Conservation (phyloP, 2,113 vertebrate species). For the Fulmarus glacialis region DNA sequence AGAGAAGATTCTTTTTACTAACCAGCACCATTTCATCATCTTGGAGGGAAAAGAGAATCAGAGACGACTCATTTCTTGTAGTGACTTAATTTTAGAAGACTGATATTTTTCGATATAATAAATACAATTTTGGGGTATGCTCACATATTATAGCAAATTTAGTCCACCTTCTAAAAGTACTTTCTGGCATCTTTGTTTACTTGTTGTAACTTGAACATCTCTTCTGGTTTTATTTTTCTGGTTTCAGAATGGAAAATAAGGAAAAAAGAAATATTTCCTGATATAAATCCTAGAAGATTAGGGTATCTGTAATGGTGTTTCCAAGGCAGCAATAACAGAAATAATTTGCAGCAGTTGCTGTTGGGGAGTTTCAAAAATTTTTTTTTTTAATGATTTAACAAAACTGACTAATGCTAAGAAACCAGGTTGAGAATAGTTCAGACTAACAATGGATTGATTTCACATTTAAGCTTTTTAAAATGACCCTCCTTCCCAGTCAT, state of each 20-base stretch:
- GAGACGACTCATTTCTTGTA: neutral
- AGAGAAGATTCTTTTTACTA: neutral
- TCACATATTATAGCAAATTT: neutral
- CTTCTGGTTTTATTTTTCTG: neutral
- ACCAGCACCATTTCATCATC: neutral
- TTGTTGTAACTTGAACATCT: neutral
- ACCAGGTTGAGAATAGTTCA: accelerated
- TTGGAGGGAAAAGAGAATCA: neutral
- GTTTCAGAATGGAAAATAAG: neutral
- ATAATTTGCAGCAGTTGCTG: neutral
- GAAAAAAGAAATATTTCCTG: neutral
- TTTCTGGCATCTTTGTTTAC: neutral
- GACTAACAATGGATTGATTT: neutral
- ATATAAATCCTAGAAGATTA: neutral
- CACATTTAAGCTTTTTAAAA: neutral
- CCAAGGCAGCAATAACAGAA: neutral
- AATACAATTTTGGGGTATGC: neutral
- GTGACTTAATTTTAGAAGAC: neutral
- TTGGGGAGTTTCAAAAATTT: neutral
- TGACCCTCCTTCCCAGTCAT: neutral
- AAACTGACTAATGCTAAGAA: neutral
- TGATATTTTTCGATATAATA: neutral
- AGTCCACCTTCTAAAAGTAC: neutral
- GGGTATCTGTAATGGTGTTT: neutral
- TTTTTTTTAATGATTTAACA: neutral